Percentiles rank a stretch among this genome's conserved stretches.
These are phyloP conservation scores for Lepidonotus clava DNA, from an alignment of 2,888 invertebrate species.

Conservation along the genomic window DNA sequence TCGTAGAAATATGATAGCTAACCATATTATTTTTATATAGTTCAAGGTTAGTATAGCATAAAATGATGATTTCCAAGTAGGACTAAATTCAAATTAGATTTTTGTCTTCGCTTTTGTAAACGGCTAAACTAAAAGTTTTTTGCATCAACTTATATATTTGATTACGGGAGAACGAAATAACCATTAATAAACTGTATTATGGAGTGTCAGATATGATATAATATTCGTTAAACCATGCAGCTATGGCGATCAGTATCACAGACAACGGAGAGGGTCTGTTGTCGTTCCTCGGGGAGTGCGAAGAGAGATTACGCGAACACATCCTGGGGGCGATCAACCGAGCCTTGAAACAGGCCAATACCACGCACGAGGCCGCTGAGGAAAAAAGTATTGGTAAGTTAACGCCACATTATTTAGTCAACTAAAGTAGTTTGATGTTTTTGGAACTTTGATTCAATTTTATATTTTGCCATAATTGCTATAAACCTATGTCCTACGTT, in stretches of 20 bases:
- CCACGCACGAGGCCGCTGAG: not conserved
- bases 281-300: conserved; percentile 29
- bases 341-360: not conserved
- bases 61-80: no score
- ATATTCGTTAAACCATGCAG: not conserved
- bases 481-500: no score
- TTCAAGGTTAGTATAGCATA: no score
- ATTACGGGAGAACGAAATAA: not conserved
- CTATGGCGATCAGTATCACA: conserved; percentile 44
- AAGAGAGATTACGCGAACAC: conserved; percentile 9
- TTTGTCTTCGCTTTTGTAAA: no score
- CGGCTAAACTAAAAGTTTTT: not conserved
- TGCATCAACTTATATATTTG: not conserved
- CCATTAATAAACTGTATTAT: not conserved
- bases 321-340: not conserved
- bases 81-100: no score
- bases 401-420: no score
- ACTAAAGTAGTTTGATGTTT: no score
- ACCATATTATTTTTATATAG: no score
- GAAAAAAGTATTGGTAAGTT: conserved; percentile 43
- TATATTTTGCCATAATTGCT: no score
- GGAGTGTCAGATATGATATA: not conserved
- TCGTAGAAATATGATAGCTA: no score
- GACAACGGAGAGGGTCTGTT: conserved; percentile 28
- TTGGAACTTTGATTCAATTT: no score